phyloP scores from a whole-genome alignment of 2,113 vertebrate species.

The Myanophis thanlyinensis region DNA sequence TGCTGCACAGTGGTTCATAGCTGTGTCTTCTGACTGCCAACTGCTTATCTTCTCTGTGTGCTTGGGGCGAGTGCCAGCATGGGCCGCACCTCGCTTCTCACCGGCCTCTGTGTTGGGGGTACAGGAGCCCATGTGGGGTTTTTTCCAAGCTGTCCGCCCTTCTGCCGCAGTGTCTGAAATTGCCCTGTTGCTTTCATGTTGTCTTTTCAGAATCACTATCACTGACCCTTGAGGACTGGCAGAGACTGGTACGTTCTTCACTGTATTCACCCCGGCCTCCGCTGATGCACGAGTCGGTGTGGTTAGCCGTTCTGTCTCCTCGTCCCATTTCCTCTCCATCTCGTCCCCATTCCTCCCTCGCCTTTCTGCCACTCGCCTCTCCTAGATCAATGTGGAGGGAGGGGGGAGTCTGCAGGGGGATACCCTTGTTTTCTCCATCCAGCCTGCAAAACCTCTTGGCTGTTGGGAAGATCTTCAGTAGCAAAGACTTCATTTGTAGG shows the following conservation, averaged over 20 bases:
- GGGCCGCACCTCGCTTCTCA: neutral
- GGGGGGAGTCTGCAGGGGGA: constrained; percentile 10
- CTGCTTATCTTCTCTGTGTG: neutral
- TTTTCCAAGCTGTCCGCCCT: constrained; percentile 57
- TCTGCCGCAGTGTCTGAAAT: constrained; percentile 72
- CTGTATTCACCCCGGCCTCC: constrained; percentile 42
- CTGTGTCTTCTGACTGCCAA: neutral
- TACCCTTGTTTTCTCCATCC: neutral
- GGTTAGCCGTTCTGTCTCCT: constrained; percentile 37
- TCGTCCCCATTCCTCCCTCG: neutral
- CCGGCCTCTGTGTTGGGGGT: constrained; percentile 28
- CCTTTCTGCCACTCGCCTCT: constrained; percentile 56
- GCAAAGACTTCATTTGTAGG: neutral
- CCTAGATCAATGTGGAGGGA: constrained; percentile 36
- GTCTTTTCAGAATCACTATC: constrained; percentile 99
- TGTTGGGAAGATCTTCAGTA: neutral
- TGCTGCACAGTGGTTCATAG: neutral
- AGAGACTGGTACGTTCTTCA: constrained; percentile 86
- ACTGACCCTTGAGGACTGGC: constrained; percentile 97
- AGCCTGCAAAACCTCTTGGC: neutral
- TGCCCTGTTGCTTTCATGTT: constrained; percentile 88
- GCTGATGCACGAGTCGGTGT: constrained; percentile 69
- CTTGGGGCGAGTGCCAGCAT: neutral
- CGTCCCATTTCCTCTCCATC: constrained; percentile 31
- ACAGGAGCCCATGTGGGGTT: neutral